A percentile compares a stretch with the other conserved stretches of the same genome.
These are phyloP conservation scores for Metacarcinus magister DNA, from an alignment of 2,888 invertebrate species.

Conservation along the genomic window DNA sequence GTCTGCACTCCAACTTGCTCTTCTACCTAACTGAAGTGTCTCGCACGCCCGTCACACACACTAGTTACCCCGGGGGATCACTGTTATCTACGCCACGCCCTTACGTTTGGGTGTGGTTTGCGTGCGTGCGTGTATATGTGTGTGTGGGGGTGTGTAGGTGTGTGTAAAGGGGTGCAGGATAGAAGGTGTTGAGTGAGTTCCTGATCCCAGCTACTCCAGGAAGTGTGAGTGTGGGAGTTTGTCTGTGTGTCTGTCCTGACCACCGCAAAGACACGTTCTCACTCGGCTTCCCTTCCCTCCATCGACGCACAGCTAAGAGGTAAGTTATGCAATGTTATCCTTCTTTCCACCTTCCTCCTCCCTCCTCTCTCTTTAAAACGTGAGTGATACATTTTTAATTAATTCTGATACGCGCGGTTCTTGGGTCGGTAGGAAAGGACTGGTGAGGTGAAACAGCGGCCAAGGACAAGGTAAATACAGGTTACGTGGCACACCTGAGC, in stretches of 20 bases:
- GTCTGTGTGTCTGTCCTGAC: slow-evolving; percentile 13
- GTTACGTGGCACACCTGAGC: background rate
- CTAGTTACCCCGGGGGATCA: background rate
- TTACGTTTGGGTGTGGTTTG: background rate
- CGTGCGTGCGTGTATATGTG: background rate
- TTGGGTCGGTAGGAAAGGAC: background rate
- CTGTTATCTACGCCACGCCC: background rate
- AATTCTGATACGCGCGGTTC: background rate
- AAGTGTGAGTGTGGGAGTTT: background rate
- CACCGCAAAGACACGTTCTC: background rate
- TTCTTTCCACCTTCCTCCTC: too few species aligned
- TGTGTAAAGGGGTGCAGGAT: background rate
- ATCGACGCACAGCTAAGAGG: background rate
- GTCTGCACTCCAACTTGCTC: background rate
- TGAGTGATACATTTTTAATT: background rate
- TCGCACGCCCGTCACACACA: background rate
- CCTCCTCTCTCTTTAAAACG: too few species aligned
- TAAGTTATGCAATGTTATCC: background rate
- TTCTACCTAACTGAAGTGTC: background rate
- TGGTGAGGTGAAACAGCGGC: background rate
- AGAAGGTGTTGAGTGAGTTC: background rate
- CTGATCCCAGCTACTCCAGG: background rate
- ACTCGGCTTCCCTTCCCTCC: background rate
- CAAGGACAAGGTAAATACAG: background rate
- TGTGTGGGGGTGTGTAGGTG: background rate